Evolutionary conservation across 1,140 invertebrate species (phyloP).

Genomic region (Asbolus verrucosus): DNA sequence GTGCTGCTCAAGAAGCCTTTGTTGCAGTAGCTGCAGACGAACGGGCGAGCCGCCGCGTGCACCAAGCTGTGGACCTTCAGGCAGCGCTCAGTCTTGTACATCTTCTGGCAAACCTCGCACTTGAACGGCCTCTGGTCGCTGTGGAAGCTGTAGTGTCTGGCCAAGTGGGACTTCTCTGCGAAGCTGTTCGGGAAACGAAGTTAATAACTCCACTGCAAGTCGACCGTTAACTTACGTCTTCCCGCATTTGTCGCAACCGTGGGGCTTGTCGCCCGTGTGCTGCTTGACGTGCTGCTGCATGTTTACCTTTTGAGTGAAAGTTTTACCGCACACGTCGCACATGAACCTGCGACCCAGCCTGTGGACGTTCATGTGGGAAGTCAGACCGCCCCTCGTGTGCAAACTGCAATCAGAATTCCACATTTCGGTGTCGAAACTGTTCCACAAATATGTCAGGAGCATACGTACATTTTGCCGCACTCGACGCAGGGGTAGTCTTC

Average conservation of each 20-base stretch:
- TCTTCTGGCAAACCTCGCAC: slow-evolving; percentile 54
- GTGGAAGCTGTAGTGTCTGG: slow-evolving; percentile 68
- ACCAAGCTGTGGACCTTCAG: slow-evolving; percentile 67
- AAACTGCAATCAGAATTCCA: slow-evolving; percentile 60
- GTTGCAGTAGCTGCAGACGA: slow-evolving; percentile 66
- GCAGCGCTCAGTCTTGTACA: slow-evolving; percentile 67
- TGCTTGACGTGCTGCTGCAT: slow-evolving; percentile 72
- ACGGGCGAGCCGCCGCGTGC: slow-evolving; percentile 66
- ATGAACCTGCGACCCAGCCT: slow-evolving; percentile 65
- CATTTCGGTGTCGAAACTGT: slow-evolving; percentile 20
- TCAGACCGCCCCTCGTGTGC: slow-evolving; percentile 66
- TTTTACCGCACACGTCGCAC: slow-evolving; percentile 68
- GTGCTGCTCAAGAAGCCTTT: slow-evolving; percentile 69
- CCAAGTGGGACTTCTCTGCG: slow-evolving; percentile 67
- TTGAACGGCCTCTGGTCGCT: slow-evolving; percentile 66
- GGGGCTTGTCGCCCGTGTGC: slow-evolving; percentile 82
- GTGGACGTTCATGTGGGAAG: slow-evolving; percentile 68
- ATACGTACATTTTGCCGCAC: slow-evolving; percentile 70
- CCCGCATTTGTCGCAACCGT: slow-evolving; percentile 75
- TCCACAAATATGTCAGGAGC: too few relatives aligned
- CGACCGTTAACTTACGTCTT: slow-evolving; percentile 60
- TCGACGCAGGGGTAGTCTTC: slow-evolving; percentile 66
- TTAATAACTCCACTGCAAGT: slow-evolving; percentile 12
- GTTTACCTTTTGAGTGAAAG: slow-evolving; percentile 69
- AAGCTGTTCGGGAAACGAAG: slow-evolving; percentile 59